Evolutionary conservation across 2,888 invertebrate species (phyloP).

Genomic region (Sarcophaga subvicina): DNA sequence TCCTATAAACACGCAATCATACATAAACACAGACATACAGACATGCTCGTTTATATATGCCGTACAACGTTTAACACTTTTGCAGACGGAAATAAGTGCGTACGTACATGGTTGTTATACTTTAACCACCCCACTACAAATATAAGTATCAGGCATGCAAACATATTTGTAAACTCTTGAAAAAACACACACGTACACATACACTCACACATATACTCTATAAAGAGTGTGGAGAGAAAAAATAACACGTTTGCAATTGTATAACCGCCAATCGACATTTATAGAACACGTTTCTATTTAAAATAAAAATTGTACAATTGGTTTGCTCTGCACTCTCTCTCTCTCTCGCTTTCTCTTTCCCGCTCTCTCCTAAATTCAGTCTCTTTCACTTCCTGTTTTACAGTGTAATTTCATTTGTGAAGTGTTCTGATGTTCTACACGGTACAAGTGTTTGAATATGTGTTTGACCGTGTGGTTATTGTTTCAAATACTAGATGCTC

Average conservation of each 20-base stretch:
- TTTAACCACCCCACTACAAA: constrained; percentile 4
- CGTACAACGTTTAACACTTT: constrained; percentile 60
- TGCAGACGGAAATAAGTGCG: constrained; percentile 60
- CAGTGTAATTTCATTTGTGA: constrained; percentile 3
- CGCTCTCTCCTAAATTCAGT: background rate
- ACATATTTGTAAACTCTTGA: background rate
- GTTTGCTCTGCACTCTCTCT: background rate
- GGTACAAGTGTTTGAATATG: background rate
- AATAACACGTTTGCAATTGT: constrained; percentile 19
- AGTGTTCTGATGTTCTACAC: background rate
- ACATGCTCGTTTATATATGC: background rate
- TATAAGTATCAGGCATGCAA: background rate
- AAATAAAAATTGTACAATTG: constrained; percentile 38
- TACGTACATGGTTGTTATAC: constrained; percentile 56
- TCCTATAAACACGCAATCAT: background rate
- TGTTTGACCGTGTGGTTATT: background rate
- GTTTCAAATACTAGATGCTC: background rate
- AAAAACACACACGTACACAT: background rate
- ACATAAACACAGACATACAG: constrained; percentile 5
- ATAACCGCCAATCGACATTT: constrained; percentile 53
- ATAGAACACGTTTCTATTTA: constrained; percentile 39
- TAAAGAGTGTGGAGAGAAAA: background rate
- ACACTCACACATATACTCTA: background rate
- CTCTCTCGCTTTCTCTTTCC: background rate
- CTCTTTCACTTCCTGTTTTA: background rate